Base-by-base conservation (phyloP, 92 coral and sea anemone species). In the Epizoanthus rinbou region DNA sequence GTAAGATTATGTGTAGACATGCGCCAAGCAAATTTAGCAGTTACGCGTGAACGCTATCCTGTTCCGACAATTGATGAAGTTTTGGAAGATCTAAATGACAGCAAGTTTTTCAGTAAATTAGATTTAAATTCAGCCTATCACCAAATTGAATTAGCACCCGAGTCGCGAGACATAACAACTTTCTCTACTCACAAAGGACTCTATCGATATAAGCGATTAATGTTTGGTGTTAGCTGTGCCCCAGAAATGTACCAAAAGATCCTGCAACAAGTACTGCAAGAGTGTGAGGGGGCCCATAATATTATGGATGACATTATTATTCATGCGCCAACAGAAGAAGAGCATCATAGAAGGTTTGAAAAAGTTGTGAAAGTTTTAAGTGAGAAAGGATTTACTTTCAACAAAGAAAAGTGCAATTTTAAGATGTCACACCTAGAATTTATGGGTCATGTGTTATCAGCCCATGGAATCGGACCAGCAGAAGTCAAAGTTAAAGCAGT, bases 381-480 rank as follows among this genome's bases (percentile, higher is more conserved):
- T 23, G 68, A 58, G 22, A 78, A 43, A 33, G 64, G 64, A n/a
- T 10, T 78, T 6, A 78, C 83, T 33, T 68, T 76, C 7, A 78
- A 78, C 35, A 6, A 15, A 9, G 83, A 60, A 15, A 78, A 78
- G 71, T 60, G 70, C 28, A 21, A 22, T 13, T 78, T 78, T 70
- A 25, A 57, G 21, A 78, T 58, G 65, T 28, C 39, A 8, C 31
- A 76, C 57, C 67, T 76, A 15, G 67, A 56, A 13, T 76, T 52
- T 68, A 56, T 76, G 81, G 81, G 81, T 52, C 81, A 56, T 19
- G 23, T 76, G 67, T 43, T 57, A 31, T 54, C 71, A 14, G 64
- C 41, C 45, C 15, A 78, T 60, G 71, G 83, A 14, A 28, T 78
- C 59, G 83, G 83, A 2, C 68, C 86, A 8, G 64, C 86, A 15